Conservation (phyloP, 2,888 invertebrate species). For the Diaphora mendica region DNA sequence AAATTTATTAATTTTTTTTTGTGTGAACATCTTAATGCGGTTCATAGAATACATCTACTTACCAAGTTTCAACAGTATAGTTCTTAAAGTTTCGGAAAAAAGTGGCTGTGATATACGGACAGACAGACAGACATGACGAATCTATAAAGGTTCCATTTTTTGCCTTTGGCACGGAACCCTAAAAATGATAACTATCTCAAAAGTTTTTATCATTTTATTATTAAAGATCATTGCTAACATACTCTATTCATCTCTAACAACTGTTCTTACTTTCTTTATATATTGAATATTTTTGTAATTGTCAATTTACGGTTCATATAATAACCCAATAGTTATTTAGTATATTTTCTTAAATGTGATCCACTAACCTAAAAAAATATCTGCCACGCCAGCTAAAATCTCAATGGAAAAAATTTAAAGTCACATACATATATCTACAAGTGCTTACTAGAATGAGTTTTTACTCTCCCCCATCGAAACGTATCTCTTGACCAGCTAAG, state of each 20-base stretch:
- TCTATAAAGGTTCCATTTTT: too few relatives aligned
- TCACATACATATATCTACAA: conserved; percentile 20
- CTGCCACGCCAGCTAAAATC: neutral
- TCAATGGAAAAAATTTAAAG: conserved; percentile 5
- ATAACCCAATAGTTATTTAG: neutral
- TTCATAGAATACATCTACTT: too few relatives aligned
- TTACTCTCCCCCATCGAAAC: conserved; percentile 30
- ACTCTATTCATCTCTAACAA: neutral
- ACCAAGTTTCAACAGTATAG: too few relatives aligned
- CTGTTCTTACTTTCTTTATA: neutral
- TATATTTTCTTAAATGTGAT: too few relatives aligned
- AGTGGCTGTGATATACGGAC: too few relatives aligned
- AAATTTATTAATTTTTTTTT: too few relatives aligned
- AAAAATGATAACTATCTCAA: neutral
- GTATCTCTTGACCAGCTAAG: conserved; percentile 48
- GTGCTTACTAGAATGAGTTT: conserved; percentile 28
- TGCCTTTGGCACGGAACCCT: too few relatives aligned
- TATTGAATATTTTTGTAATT: neutral
- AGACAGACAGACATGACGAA: too few relatives aligned
- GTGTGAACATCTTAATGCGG: too few relatives aligned
- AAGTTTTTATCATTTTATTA: neutral
- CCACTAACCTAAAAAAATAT: too few relatives aligned
- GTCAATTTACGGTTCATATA: neutral
- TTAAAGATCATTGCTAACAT: neutral
- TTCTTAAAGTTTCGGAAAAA: too few relatives aligned